Evolutionary conservation across 2,113 vertebrate species (phyloP).

Genomic region (Petromus typicus): DNA sequence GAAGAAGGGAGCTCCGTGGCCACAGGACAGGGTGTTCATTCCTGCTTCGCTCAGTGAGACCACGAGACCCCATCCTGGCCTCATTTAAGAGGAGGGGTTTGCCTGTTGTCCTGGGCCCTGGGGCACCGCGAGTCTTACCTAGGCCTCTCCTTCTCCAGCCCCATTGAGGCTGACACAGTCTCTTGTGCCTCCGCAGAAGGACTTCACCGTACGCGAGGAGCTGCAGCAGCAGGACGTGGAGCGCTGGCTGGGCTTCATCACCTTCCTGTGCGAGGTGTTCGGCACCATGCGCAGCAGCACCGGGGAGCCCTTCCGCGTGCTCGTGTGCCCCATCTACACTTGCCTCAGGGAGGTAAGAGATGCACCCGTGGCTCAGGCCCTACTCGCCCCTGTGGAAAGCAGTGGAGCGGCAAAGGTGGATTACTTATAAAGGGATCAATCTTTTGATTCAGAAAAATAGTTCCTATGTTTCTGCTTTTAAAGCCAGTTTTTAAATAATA

Average conservation of each 20-base stretch:
- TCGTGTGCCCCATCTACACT: conserved; percentile 98
- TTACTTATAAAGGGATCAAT: fast-evolving
- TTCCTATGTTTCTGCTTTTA: background rate
- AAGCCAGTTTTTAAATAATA: background rate
- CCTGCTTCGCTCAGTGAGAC: background rate
- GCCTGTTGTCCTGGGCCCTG: background rate
- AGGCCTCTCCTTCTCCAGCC: background rate
- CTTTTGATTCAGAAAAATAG: background rate
- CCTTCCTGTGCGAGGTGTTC: conserved; percentile 98
- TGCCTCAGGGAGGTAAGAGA: conserved; percentile 96
- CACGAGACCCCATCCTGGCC: fast-evolving
- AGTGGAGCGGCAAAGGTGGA: fast-evolving
- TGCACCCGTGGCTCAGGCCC: background rate
- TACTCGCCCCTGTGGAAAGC: background rate
- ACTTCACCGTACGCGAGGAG: conserved; percentile 94
- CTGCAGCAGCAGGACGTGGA: conserved; percentile 96
- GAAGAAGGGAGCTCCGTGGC: background rate
- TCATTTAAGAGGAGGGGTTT: background rate
- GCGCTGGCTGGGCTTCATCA: conserved; percentile 98
- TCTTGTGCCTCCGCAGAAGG: conserved; percentile 90
- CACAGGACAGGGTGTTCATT: background rate
- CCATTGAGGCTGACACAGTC: conserved; percentile 56
- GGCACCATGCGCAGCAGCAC: conserved; percentile 97
- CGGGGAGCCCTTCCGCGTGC: conserved; percentile 95
- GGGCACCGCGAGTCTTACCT: background rate